Percentiles rank a stretch among this genome's conserved stretches.
Conservation (phyloP, 2,888 invertebrate genomes). For the Uropetala carovei region DNA sequence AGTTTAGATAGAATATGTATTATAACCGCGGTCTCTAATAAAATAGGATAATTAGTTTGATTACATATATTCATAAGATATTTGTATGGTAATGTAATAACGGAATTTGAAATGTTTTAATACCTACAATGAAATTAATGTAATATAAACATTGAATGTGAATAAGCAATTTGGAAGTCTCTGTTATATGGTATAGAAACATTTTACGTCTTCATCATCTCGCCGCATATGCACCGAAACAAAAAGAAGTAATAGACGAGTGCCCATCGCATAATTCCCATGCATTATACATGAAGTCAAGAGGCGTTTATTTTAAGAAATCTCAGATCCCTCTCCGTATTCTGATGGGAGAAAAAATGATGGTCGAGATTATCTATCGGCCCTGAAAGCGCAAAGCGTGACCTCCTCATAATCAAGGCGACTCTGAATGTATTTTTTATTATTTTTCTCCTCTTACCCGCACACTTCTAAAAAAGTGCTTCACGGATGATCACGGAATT, state of each 20-base stretch:
- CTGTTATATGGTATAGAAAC: not conserved
- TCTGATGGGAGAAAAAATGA: not conserved
- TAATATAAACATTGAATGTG: not conserved
- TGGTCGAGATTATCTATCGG: conserved; percentile 33
- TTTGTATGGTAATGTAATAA: no score
- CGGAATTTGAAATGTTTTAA: not conserved
- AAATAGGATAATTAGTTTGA: no score
- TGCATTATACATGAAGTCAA: conserved; percentile 52
- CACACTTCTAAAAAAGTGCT: conserved; percentile 8
- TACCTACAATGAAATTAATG: not conserved
- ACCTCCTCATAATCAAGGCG: not conserved
- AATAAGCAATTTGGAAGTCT: not conserved
- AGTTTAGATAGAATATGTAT: no score
- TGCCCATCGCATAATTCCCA: conserved; percentile 2
- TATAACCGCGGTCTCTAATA: not conserved
- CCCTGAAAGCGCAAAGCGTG: not conserved
- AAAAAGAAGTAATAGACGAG: not conserved
- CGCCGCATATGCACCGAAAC: not conserved
- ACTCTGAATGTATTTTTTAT: not conserved
- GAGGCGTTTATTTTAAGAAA: not conserved
- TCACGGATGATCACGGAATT: conserved; percentile 45
- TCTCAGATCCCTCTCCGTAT: not conserved
- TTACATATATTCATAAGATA: no score
- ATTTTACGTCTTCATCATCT: conserved; percentile 35
- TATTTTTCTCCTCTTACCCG: conserved; percentile 11